Evolutionary conservation across 1,140 invertebrate species (phyloP).

Genomic region (Ceratoteleas bidentatus): DNA sequence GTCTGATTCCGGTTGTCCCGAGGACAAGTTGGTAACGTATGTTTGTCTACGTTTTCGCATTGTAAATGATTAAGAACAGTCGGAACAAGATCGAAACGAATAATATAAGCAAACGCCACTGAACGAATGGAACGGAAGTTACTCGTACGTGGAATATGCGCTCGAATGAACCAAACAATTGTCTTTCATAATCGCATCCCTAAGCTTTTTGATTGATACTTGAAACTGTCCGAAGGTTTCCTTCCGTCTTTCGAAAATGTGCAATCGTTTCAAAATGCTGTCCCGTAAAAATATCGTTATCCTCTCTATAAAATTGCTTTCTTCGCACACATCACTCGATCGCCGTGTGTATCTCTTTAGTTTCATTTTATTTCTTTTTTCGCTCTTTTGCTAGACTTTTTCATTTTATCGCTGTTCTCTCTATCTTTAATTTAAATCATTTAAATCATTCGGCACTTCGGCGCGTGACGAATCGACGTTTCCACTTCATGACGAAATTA

Average conservation of each 20-base stretch:
- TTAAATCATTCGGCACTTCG: slow-evolving; percentile 42
- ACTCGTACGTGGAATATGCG: slow-evolving; percentile 47
- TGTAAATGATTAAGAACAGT: slow-evolving; percentile 24
- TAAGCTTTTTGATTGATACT: slow-evolving; percentile 61
- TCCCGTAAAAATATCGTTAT: slow-evolving; percentile 78
- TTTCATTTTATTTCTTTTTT: slow-evolving; percentile 25
- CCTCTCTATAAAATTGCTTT: slow-evolving; percentile 73
- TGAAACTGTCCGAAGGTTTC: slow-evolving; percentile 73
- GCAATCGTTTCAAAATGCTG: slow-evolving; percentile 72
- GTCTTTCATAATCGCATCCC: slow-evolving; percentile 50
- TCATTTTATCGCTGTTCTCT: slow-evolving; percentile 30
- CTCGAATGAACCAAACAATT: slow-evolving; percentile 45
- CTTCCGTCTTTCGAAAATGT: slow-evolving; percentile 72
- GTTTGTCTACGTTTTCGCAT: slow-evolving; percentile 9
- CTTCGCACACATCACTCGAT: slow-evolving; percentile 52
- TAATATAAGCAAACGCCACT: neutral
- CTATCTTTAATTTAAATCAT: too few species aligned
- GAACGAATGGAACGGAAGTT: slow-evolving; percentile 37
- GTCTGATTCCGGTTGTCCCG: slow-evolving; percentile 24
- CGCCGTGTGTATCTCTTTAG: slow-evolving; percentile 31
- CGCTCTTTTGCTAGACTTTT: slow-evolving; percentile 28
- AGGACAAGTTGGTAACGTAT: slow-evolving; percentile 22
- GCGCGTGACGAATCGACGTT: slow-evolving; percentile 50
- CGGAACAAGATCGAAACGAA: slow-evolving; percentile 12
- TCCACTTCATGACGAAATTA: slow-evolving; percentile 51